Evolutionary conservation across 1,140 invertebrate species (phyloP), one percentile per base, ranked within the genome.

Genomic region (Orussus abietinus): DNA sequence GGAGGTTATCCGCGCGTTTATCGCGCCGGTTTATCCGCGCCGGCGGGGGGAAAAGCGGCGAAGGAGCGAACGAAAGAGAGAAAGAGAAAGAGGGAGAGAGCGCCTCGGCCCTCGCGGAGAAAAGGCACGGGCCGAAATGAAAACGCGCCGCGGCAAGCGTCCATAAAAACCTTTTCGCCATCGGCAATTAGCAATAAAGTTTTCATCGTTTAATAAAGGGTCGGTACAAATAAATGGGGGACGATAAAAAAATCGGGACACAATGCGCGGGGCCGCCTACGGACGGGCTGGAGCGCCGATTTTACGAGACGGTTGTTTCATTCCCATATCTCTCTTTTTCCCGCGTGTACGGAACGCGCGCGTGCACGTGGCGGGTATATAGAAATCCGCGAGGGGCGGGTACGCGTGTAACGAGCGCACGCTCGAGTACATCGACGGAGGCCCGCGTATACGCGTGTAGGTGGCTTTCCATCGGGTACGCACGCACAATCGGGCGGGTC

Each of bases 201-300:
- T 66, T 66, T 66, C 64, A 66, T 67, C 63, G 64, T 67, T 69
- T 66, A 65, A 69, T 67, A 64, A 66, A 67, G 60, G n/a, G 62
- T 57, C 53, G 59, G 60, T 56, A 60, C 53, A 65, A 61, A 65
- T 66, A 65, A 65, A 66, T 65, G 62, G 53, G n/a, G n/a, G 45
- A 55, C 58, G 57, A 66, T 66, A 65, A 66, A 66, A n/a, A 66
- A 67, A 66, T 65, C 58, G 54, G 49, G 53, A 47, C 59, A 57
- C 62, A 60, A 62, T 60, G 55, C 55, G 49, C 44, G 47, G 26
- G 35, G 21, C 22, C 42, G n/a, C n/a, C n/a, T n/a, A n/a, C n/a
- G n/a, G n/a, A n/a, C n/a, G n/a, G n/a, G n/a, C n/a, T n/a, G n/a
- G n/a, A n/a, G n/a, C n/a, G 37, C 22, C 14, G 7, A 19, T 26